phyloP scores from a whole-genome alignment of 2,113 vertebrate species.

The Lasiurus borealis region DNA sequence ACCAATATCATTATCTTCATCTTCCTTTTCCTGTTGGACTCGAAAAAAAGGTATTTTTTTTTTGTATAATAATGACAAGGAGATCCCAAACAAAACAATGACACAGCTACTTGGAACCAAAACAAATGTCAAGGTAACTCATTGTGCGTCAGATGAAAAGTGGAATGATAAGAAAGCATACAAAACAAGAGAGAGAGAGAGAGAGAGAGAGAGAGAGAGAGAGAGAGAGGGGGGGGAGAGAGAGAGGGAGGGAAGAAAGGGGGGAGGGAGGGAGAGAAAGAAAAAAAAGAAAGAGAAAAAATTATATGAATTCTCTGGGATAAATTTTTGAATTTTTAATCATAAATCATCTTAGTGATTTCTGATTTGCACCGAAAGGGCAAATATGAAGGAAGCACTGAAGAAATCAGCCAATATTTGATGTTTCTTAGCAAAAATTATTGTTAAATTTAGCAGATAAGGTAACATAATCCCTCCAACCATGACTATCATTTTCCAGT shows the following conservation, averaged over 20 bases:
- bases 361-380: background rate
- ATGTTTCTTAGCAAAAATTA: background rate
- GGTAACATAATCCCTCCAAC: background rate
- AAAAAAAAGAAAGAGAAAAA: background rate
- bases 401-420: background rate
- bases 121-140: conserved; percentile 55
- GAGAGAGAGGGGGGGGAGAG: no score
- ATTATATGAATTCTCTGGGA: background rate
- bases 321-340: background rate
- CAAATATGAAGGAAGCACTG: background rate
- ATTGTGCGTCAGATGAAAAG: background rate
- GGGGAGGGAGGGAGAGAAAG: background rate
- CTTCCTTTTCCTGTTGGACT: background rate
- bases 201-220: no score
- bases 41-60: background rate
- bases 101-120: conserved; percentile 26
- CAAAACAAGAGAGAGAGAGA: background rate
- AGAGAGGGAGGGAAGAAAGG: no score
- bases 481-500: background rate
- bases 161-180: background rate
- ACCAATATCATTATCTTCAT: background rate
- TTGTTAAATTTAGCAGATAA: background rate
- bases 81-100: conserved; percentile 23
- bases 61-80: background rate
- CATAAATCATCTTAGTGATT: background rate